These are phyloP conservation scores for Cistogaster globosa DNA, from an alignment of 2,888 invertebrate species.

Conservation along the genomic window DNA sequence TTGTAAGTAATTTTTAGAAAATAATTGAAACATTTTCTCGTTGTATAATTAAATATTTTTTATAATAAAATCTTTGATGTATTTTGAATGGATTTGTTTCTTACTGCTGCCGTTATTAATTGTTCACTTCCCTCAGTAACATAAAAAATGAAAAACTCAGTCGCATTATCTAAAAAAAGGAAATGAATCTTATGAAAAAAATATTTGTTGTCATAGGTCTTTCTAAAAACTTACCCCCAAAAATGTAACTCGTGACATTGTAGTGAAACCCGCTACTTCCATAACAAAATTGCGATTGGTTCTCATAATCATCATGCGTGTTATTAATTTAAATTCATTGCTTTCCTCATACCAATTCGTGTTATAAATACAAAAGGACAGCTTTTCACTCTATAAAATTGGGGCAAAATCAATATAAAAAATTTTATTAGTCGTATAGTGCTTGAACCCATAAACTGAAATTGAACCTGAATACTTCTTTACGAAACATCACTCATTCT, in stretches of 20 bases:
- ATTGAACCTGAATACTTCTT: too few relatives aligned
- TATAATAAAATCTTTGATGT: constrained; percentile 55
- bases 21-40: constrained; percentile 9
- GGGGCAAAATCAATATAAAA: neutral
- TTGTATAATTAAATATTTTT: constrained; percentile 40
- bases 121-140: constrained; percentile 71
- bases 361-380: constrained; percentile 76
- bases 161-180: constrained; percentile 74
- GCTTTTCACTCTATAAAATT: constrained; percentile 75
- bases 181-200: neutral
- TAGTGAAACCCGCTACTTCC: constrained; percentile 77
- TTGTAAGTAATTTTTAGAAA: neutral
- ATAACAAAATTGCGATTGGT: constrained; percentile 73
- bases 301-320: constrained; percentile 78
- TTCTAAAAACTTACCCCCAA: constrained; percentile 73
- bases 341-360: constrained; percentile 79
- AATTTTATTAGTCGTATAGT: neutral
- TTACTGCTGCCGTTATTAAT: neutral
- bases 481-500: too few relatives aligned
- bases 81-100: constrained; percentile 25
- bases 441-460: too few relatives aligned
- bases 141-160: constrained; percentile 78
- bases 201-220: neutral
- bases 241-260: constrained; percentile 77
- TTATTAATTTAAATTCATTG: constrained; percentile 75